Evolutionary conservation across 2,888 invertebrate species (phyloP), one percentile per base, ranked within the genome.

Genomic region (Caenorhabditis sp.): DNA sequence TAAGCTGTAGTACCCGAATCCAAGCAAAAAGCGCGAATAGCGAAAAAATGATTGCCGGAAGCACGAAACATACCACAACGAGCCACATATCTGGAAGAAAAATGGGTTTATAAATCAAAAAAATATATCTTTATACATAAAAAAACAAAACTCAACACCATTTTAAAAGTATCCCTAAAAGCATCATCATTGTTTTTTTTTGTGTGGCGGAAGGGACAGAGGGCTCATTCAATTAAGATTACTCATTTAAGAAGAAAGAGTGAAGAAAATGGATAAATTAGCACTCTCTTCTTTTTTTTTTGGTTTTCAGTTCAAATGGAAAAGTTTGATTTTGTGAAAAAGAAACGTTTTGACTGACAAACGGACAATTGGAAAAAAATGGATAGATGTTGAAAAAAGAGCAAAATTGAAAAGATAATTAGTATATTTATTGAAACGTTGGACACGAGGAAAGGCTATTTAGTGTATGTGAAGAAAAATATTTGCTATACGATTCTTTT

Each of bases 51-150:
- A 75, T 63, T 27, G 75, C 75, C 58, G 75, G 75, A 36, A 70
- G 59, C n/a, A 75, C 75, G 54, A 75, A 75, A 54, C 75, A 75
- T 31, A 75, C 54, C 12, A 75, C 65, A n/a, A 75, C 67, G n/a
- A 75, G 59, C 70, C 70, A 75, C 75, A 75, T 75, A 66, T 75
- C 75, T 75, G 67, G 7, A 71, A 66, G 53, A 59, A 1, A 25
- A 31, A 25, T 7, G 14, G 17, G 20, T 63, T 53, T 5, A 20
- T 53, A 31, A 31, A 31, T 31, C 31, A 31, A 10, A 31, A 31
- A 31, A 7, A 31, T 31, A 31, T 10, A 10, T 8, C 10, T 36
- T 36, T 36, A 8, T 36, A 8, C 7, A 36, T 5, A 36, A 36
- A 36, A 36, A 8, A 36, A 36, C 36, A 36, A 36, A 36, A 8